Conservation (phyloP, 2,797 vertebrate genomes). For the Numenius phaeopus region DNA sequence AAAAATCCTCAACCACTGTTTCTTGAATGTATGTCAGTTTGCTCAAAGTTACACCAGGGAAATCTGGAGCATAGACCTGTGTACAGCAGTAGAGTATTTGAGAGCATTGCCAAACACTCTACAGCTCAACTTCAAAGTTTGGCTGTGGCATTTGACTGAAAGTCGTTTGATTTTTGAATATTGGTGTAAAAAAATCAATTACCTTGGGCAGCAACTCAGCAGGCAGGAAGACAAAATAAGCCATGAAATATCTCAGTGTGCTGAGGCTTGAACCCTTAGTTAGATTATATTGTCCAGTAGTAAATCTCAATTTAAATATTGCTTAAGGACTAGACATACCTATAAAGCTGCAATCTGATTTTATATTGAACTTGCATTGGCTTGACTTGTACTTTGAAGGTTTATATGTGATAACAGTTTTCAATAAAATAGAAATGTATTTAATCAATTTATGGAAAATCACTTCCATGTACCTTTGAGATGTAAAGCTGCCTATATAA, state of each 20-base stretch:
- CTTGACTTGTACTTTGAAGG: slow-evolving; percentile 14
- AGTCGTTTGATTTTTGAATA: background rate
- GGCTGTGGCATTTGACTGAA: background rate
- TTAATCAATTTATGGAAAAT: slow-evolving; percentile 50
- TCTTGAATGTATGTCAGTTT: background rate
- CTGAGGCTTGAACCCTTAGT: background rate
- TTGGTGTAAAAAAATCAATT: background rate
- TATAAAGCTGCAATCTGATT: background rate
- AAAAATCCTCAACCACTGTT: background rate
- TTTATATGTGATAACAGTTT: background rate
- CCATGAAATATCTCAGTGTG: background rate
- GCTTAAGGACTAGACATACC: background rate
- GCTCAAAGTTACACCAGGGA: background rate
- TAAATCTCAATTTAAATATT: background rate
- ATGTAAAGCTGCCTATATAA: slow-evolving; percentile 56
- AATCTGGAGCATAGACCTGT: background rate
- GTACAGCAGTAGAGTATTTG: background rate
- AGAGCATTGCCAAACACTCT: background rate
- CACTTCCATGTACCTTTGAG: slow-evolving; percentile 14
- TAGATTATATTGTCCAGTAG: background rate
- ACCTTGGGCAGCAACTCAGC: background rate
- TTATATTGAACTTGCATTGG: background rate
- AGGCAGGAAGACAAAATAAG: background rate
- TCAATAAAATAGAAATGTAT: background rate
- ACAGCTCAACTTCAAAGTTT: background rate